Conservation (phyloP, 2,888 invertebrate genomes). For the Smittia aterrima region DNA sequence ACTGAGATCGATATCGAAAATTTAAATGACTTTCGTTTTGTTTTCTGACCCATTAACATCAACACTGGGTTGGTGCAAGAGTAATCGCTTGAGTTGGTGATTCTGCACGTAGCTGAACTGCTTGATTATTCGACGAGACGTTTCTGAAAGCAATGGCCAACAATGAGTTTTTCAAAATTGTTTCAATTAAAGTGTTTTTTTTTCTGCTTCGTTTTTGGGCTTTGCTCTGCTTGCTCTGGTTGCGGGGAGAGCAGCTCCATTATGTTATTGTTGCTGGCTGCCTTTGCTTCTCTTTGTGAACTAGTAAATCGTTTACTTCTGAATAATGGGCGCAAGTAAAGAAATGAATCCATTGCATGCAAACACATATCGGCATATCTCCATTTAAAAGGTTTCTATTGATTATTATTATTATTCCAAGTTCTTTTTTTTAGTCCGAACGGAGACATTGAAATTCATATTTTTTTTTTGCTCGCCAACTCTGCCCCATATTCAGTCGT, state of each 20-base stretch:
- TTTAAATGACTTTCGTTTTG: background rate
- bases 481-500: background rate
- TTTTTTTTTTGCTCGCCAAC: background rate
- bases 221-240: background rate
- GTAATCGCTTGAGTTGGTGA: background rate
- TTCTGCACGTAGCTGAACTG: background rate
- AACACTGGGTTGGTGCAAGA: background rate
- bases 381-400: constrained; percentile 4
- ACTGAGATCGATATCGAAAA: background rate
- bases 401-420: background rate
- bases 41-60: background rate
- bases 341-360: constrained; percentile 2
- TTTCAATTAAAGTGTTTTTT: constrained; percentile 1
- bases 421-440: background rate
- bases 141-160: background rate
- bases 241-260: background rate
- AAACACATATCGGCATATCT: constrained; percentile 8
- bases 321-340: constrained; percentile 8
- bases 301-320: background rate
- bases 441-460: background rate
- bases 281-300: background rate
- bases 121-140: constrained; percentile 11
- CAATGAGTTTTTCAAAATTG: background rate
- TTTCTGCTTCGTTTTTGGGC: background rate
- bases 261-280: background rate